Base-by-base conservation (phyloP, 2,797 vertebrate species). In the Scolopax bukidnonensis region DNA sequence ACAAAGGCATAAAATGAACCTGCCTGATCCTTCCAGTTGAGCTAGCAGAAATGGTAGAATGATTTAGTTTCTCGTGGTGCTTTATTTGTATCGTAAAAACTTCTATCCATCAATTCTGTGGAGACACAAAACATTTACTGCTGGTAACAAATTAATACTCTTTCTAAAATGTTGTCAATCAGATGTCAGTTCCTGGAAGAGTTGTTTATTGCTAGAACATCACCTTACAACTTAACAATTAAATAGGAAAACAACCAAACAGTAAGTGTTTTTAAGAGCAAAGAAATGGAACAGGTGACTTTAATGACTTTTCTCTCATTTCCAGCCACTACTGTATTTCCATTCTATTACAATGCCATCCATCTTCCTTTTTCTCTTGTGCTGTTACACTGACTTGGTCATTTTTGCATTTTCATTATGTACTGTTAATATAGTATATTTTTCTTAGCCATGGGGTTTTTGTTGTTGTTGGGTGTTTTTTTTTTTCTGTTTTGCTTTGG, bases 141-240 rank as follows among this genome's bases (percentile, higher is more conserved):
- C 63, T 70, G 56, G 32, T 84, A 90, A 78, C 67, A 95, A 89
- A 95, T 91, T 90, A 95, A 94, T 95, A 63, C 38, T 67, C 79
- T 48, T 88, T 92, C 63, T 84, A 82, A 93, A 92, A 84, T 47
- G 60, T 84, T 94, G 92, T 94, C 95, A 88, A 56, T 96, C 91
- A 93, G 67, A 45, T 94, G 83, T 94, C 93, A 93, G 59, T 82
- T 21, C 18, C 60, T 90, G 21, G 51, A 89, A 94, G 40, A 63
- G 56, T 47, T 94, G 47, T 88, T 93, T 93, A 67, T 74, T 90
- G 65, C 59, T 79, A 79, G 45, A 91, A 59, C 40, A 87, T 64
- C 70, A 94, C 70, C 73, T 90, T 82, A 60, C 51, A 88, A 53
- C 47, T 90, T 76, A 76, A 84, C 51, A 92, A 71, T 94, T 96